A percentile compares a stretch with the other conserved stretches of the same genome.
Evolutionary conservation across 2,113 vertebrate genomes (phyloP).

Genomic region (Sorex araneus): DNA sequence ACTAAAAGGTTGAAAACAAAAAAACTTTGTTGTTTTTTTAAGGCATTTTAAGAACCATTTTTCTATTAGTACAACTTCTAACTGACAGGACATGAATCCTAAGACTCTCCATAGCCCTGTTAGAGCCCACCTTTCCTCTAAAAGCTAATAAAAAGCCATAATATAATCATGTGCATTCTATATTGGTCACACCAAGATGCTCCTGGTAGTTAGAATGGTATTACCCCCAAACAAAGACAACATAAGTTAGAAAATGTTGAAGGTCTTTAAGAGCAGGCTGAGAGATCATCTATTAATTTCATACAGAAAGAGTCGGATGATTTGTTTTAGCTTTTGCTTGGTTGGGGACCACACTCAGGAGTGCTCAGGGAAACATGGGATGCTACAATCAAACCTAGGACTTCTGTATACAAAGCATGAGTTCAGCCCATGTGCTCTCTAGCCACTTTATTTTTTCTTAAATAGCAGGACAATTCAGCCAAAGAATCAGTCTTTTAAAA

Average conservation of each 20-base stretch:
- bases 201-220: not conserved
- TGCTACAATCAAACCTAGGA: too few relatives aligned
- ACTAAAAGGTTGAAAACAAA: not conserved
- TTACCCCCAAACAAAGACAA: constrained; percentile 61
- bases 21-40: constrained; percentile 13
- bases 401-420: not conserved
- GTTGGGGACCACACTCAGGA: too few relatives aligned
- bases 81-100: constrained; percentile 52
- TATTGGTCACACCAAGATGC: not conserved
- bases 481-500: constrained; percentile 70
- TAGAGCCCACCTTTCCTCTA: not conserved
- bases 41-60: not conserved
- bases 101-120: not conserved
- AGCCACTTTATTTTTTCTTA: constrained; percentile 34
- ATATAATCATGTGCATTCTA: constrained; percentile 12
- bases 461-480: constrained; percentile 60
- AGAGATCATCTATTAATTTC: constrained; percentile 63
- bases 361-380: too few relatives aligned
- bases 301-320: constrained; percentile 29
- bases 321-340: constrained; percentile 55
- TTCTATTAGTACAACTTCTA: not conserved
- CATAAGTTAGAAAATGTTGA: constrained; percentile 68
- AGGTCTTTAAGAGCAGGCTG: constrained; percentile 70
- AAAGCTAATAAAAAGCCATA: constrained; percentile 72
- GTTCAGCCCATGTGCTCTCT: too few relatives aligned